Evolutionary conservation across 2,888 invertebrate genomes (phyloP).

Genomic region (Seira musarum): DNA sequence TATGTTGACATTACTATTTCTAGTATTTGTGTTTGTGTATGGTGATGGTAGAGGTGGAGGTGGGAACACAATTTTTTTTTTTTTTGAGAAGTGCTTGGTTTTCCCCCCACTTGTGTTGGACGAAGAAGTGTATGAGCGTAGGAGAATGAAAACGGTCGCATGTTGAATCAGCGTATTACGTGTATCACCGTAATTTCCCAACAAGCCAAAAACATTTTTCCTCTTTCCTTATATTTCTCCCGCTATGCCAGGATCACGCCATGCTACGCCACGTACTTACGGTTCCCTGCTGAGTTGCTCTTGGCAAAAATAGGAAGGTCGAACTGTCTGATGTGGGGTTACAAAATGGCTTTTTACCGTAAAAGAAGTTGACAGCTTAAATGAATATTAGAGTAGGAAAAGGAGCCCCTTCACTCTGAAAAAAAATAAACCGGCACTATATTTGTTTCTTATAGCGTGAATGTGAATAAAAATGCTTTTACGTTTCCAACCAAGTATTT

Average conservation of each 20-base stretch:
- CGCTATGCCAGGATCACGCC: constrained; percentile 20
- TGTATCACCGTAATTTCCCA: constrained; percentile 40
- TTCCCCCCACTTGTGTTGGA: not conserved
- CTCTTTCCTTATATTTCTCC: not conserved
- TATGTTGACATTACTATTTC: constrained; percentile 1
- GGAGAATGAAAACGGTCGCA: constrained; percentile 15
- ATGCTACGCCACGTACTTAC: constrained; percentile 25
- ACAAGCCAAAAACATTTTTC: constrained; percentile 8
- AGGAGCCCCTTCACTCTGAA: constrained; percentile 11
- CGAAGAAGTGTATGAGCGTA: not conserved
- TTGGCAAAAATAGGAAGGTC: constrained; percentile 35
- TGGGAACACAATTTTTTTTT: constrained; percentile 11
- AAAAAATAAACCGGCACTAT: not conserved
- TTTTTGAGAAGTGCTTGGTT: not conserved
- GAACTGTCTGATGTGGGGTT: constrained; percentile 44
- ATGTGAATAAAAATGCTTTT: not conserved
- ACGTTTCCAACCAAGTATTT: not conserved
- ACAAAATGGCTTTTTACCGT: constrained; percentile 45
- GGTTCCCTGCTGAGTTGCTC: constrained; percentile 34
- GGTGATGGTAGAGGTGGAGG: too few species aligned
- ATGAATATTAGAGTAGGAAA: constrained; percentile 37
- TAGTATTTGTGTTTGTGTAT: not conserved
- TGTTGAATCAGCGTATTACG: constrained; percentile 38
- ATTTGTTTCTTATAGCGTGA: constrained; percentile 9
- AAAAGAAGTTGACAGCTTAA: constrained; percentile 55